phyloP scores from a whole-genome alignment of 2,797 vertebrate species.

The Hylomyscus alleni region DNA sequence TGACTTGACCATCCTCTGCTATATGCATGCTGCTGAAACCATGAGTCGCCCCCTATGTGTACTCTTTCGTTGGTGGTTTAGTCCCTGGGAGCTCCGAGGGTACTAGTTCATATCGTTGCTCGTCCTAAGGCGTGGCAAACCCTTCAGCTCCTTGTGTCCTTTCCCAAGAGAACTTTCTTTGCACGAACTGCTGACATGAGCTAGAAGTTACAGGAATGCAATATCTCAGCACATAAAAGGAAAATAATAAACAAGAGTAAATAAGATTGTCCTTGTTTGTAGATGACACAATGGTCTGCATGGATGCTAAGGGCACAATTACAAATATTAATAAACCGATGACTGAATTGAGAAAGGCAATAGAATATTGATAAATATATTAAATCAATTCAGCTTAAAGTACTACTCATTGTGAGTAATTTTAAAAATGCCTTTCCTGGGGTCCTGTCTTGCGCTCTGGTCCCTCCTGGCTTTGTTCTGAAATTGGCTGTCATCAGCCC shows the following conservation, averaged over 20 bases:
- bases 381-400: neutral
- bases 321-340: neutral
- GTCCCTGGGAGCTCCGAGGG: no score
- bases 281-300: neutral
- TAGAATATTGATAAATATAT: neutral
- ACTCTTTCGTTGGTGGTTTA: no score
- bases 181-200: neutral
- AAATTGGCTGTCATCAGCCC: no score
- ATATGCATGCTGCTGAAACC: no score
- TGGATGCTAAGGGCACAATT: neutral
- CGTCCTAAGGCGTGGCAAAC: no score
- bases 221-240: neutral
- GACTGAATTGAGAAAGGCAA: neutral
- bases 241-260: neutral
- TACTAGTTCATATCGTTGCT: no score
- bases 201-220: neutral
- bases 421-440: no score
- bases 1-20: no score
- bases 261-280: neutral
- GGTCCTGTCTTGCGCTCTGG: no score
- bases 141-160: no score
- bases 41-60: no score
- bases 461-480: no score
- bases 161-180: neutral
- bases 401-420: neutral